These are phyloP conservation scores for Metalampra italica DNA, from an alignment of 2,888 invertebrate species.

Conservation along the genomic window DNA sequence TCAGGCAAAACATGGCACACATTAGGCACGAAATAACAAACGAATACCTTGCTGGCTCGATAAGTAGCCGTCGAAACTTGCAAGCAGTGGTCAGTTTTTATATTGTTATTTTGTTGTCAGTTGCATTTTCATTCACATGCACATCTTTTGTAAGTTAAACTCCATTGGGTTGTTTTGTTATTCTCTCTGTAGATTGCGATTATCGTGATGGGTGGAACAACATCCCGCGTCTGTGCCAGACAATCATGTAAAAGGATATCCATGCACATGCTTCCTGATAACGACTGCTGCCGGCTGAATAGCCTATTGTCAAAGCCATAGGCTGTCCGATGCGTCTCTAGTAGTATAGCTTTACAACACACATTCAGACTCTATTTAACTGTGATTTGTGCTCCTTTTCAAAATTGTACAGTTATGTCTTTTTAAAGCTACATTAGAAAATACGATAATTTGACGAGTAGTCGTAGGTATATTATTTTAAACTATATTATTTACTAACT, in stretches of 20 bases:
- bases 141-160: not conserved
- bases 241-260: slow-evolving; percentile 35
- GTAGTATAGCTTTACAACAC: not conserved
- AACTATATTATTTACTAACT: too few relatives aligned
- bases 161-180: not conserved
- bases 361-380: not conserved
- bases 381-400: too few relatives aligned
- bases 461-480: too few relatives aligned
- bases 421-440: too few relatives aligned
- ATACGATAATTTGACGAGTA: too few relatives aligned
- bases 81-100: too few relatives aligned
- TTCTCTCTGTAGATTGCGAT: slow-evolving; percentile 7
- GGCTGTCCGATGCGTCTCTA: not conserved
- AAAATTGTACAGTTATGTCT: too few relatives aligned
- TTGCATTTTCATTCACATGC: not conserved
- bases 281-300: slow-evolving; percentile 24
- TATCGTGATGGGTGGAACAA: slow-evolving; percentile 18
- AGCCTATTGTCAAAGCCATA: slow-evolving; percentile 7
- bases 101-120: too few relatives aligned
- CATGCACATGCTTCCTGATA: slow-evolving; percentile 35
- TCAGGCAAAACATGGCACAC: too few relatives aligned
- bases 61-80: too few relatives aligned
- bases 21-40: too few relatives aligned
- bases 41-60: too few relatives aligned
- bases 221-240: slow-evolving; percentile 15